Percentiles rank a stretch among this genome's conserved stretches.
phyloP scores from a whole-genome alignment of 1,140 invertebrate species.

The Drosophila erecta region DNA sequence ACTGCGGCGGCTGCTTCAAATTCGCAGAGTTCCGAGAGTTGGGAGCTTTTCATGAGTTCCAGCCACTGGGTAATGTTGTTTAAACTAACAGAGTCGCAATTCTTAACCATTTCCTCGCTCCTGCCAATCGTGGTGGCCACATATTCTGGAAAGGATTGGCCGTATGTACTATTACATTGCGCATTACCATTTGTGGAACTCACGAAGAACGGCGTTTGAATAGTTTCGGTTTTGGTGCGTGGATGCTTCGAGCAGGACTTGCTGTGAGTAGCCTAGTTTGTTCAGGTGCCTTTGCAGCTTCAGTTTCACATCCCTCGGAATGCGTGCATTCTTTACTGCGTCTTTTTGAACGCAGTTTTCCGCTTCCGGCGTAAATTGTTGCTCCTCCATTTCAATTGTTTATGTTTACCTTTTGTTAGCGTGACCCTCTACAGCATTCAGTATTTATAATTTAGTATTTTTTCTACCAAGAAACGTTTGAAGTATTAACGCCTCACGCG shows the following conservation, averaged over 20 bases:
- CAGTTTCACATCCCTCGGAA: constrained; percentile 17
- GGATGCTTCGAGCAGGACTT: constrained; percentile 22
- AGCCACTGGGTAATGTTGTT: constrained; percentile 71
- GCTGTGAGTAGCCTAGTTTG: constrained; percentile 38
- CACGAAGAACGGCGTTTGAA: constrained; percentile 27
- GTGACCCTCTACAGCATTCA: background rate
- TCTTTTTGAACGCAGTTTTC: background rate
- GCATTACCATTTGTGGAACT: background rate
- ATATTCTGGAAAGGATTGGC: constrained; percentile 31
- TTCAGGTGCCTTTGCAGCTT: constrained; percentile 26
- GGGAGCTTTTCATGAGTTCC: constrained; percentile 42
- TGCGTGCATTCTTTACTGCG: background rate
- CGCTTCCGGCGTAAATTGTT: constrained; percentile 1
- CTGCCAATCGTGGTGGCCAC: constrained; percentile 18
- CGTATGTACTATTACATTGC: background rate
- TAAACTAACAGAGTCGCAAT: constrained; percentile 62
- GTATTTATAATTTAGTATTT: background rate
- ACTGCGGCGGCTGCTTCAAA: constrained; percentile 61
- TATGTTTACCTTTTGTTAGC: background rate
- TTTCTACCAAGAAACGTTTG: no score
- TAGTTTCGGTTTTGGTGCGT: constrained; percentile 1
- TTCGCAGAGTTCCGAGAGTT: constrained; percentile 39
- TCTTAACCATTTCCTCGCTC: constrained; percentile 30
- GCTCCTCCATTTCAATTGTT: constrained; percentile 6
- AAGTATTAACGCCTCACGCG: background rate